Evolutionary conservation across 2,113 vertebrate genomes (phyloP), one percentile per base, ranked within the genome.

Genomic region (Hymenochirus boettgeri): DNA sequence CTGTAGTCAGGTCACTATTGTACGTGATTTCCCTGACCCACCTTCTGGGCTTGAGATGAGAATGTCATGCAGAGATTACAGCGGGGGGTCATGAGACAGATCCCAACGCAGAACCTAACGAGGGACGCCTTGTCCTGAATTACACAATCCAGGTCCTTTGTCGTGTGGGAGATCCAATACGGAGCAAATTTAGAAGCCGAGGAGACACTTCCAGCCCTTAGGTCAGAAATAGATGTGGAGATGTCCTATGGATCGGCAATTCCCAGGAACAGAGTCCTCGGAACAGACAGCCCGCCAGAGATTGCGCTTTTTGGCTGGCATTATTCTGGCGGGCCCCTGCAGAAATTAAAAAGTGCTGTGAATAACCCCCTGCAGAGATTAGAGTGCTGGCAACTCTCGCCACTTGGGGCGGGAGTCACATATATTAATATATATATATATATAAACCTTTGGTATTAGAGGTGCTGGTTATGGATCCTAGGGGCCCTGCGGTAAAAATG

Each of bases 11-110:
- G n/a, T n/a, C n/a, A n/a, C n/a, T n/a, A n/a, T n/a, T n/a, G n/a
- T n/a, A n/a, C n/a, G n/a, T n/a, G n/a, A n/a, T n/a, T n/a, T n/a
- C n/a, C n/a, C n/a, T n/a, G n/a, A 7, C 15, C 33, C 23, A 3
- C 2, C 18, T 26, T 42, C n/a, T 19, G 5, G 5, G n/a, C 15
- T 15, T 17, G 12, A 95, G 92, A 94, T 95, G 92, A 92, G 92
- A 66, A 83, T 90, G 72, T 95, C 93, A 0, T 94, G 67, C 91
- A 93, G 73, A 94, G 92, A 77, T 83, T 95, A 19, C 90, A 93
- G 71, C 87, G 75, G 61, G 91, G 92, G 18, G 89, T 95, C 22
- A 63, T 82, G 2, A 65, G 61, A 80, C 87, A 0, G 90, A 91
- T 27, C 82, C 56, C 78, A 15, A 77, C 85, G 12, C 83, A 27